These are phyloP conservation scores for Andrena hattorfiana DNA, from an alignment of 2,888 invertebrate genomes.

Conservation along the genomic window DNA sequence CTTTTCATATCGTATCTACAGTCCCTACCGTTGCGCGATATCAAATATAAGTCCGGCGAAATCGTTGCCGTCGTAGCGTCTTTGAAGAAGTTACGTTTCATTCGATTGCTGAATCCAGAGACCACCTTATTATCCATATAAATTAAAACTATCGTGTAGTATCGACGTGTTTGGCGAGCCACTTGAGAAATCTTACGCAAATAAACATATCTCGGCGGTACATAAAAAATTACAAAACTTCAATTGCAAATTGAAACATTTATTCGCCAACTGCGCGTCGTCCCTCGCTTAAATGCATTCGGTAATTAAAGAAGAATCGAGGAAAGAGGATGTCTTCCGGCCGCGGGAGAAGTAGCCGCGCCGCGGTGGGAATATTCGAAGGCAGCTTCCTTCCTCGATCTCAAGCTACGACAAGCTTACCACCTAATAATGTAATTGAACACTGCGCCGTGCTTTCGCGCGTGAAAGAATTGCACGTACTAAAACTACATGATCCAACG, in stretches of 20 bases:
- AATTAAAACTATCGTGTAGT: slow-evolving; percentile 40
- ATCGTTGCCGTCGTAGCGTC: slow-evolving; percentile 20
- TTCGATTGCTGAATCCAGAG: slow-evolving; percentile 3
- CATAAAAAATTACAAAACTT: slow-evolving; percentile 53
- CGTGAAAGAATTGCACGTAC: slow-evolving; percentile 38
- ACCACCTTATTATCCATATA: slow-evolving; percentile 8
- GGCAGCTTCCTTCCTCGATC: slow-evolving; percentile 40
- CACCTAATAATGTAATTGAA: slow-evolving; percentile 41
- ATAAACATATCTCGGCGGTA: slow-evolving; percentile 10
- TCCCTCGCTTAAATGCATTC: slow-evolving; percentile 49
- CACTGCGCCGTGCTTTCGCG: slow-evolving; percentile 49
- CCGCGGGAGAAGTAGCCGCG: not conserved
- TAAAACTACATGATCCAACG: slow-evolving; percentile 34
- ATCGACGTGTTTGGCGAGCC: slow-evolving; percentile 11
- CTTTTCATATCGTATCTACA: slow-evolving; percentile 49
- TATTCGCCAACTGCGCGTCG: slow-evolving; percentile 29
- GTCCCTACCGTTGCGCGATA: slow-evolving; percentile 30
- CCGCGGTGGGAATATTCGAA: slow-evolving; percentile 9
- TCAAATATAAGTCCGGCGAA: slow-evolving; percentile 42
- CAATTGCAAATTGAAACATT: slow-evolving; percentile 28
- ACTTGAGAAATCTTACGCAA: not conserved
- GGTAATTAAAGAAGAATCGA: slow-evolving; percentile 44
- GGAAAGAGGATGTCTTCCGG: slow-evolving; percentile 30
- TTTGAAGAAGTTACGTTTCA: slow-evolving; percentile 17
- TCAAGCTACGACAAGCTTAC: slow-evolving; percentile 32